Evolutionary conservation across 2,888 invertebrate genomes (phyloP).

Genomic region (Erynnis tages): DNA sequence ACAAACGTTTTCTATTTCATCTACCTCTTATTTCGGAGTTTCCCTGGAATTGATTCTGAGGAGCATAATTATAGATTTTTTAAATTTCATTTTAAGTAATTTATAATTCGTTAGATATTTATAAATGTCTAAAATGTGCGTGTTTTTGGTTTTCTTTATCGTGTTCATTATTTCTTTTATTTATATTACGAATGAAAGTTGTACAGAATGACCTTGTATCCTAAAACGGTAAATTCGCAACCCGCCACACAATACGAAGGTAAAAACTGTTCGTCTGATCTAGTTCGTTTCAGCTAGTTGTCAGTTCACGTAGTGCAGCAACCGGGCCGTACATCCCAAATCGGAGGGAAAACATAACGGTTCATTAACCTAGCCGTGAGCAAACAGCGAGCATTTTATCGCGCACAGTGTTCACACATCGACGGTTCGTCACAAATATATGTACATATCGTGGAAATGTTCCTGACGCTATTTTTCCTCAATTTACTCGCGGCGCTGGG

Average conservation of each 20-base stretch:
- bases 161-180: too few species aligned
- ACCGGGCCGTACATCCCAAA: constrained; percentile 54
- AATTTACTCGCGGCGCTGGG: constrained; percentile 50
- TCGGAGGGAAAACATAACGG: constrained; percentile 77
- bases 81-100: too few species aligned
- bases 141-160: too few species aligned
- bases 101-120: too few species aligned
- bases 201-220: neutral
- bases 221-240: neutral
- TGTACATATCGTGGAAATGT: constrained; percentile 35
- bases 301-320: constrained; percentile 36
- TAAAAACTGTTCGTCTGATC: neutral
- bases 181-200: too few species aligned
- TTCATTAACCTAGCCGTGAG: constrained; percentile 67
- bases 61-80: too few species aligned
- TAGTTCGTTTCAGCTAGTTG: constrained; percentile 32
- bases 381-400: constrained; percentile 71
- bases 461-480: constrained; percentile 61
- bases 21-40: too few species aligned
- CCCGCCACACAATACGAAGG: neutral
- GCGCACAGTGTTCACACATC: constrained; percentile 60
- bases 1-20: too few species aligned
- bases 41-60: too few species aligned
- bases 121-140: too few species aligned
- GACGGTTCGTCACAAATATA: constrained; percentile 41